These are phyloP conservation scores for Opisthocomus hoazin DNA, from an alignment of 2,113 vertebrate species.

Conservation along the genomic window DNA sequence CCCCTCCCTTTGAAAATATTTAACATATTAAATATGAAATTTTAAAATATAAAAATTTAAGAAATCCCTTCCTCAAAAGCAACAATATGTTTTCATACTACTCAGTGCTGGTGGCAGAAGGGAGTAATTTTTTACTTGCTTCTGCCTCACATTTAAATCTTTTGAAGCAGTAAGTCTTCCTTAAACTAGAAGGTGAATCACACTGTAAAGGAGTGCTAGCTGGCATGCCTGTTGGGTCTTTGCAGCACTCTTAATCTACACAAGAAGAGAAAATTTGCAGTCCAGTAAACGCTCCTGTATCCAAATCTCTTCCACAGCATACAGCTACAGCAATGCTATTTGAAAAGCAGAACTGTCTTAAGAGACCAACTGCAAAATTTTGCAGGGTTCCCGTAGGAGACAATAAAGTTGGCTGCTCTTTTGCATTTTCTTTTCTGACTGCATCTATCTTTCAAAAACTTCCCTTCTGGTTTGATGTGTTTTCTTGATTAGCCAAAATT, in stretches of 20 bases:
- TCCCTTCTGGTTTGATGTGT: background rate
- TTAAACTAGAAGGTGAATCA: slow-evolving; percentile 8
- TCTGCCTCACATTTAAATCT: background rate
- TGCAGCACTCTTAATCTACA: slow-evolving; percentile 28
- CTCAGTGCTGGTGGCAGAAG: background rate
- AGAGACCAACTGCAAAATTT: background rate
- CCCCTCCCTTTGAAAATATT: background rate
- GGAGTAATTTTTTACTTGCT: slow-evolving; percentile 1
- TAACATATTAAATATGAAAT: background rate
- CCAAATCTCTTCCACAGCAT: background rate
- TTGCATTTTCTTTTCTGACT: background rate
- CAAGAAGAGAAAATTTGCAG: background rate
- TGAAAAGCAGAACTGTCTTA: background rate
- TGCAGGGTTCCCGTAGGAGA: background rate
- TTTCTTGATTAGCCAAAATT: background rate
- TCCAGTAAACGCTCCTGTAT: background rate
- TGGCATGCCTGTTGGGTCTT: background rate
- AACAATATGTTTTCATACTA: background rate
- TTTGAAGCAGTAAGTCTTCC: background rate
- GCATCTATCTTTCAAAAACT: background rate
- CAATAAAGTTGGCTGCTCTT: background rate
- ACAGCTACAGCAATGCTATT: background rate
- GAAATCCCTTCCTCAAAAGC: background rate
- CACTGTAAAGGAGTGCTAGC: background rate
- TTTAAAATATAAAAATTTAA: background rate